phyloP scores from a whole-genome alignment of 2,797 vertebrate genomes.

The Tapirus indicus region DNA sequence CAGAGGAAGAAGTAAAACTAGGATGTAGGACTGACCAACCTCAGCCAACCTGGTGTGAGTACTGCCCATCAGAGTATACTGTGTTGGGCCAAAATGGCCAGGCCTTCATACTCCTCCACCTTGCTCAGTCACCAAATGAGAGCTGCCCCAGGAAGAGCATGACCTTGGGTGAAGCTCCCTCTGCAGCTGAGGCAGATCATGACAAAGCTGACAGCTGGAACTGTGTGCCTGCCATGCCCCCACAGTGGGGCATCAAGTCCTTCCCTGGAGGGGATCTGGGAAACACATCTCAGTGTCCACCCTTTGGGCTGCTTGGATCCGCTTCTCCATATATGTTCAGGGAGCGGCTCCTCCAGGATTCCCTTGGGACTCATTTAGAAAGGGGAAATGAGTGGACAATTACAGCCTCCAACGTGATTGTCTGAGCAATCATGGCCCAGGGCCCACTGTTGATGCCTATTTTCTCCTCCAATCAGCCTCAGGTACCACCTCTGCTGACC shows the following conservation, averaged over 20 bases:
- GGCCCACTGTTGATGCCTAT: not conserved
- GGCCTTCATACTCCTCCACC: not conserved
- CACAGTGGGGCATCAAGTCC: not conserved
- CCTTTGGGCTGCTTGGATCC: not conserved
- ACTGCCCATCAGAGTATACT: rapidly evolving
- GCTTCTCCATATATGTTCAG: not conserved
- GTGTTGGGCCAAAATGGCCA: not conserved
- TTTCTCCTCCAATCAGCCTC: not conserved
- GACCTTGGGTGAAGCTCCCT: rapidly evolving
- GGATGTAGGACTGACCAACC: rapidly evolving
- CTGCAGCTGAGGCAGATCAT: not conserved
- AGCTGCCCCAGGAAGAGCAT: not conserved
- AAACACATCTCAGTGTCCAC: rapidly evolving
- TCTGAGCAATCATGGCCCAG: not conserved
- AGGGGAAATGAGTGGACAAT: not conserved
- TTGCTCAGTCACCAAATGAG: not conserved
- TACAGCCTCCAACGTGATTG: rapidly evolving
- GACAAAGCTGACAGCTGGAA: rapidly evolving
- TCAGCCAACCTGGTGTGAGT: rapidly evolving
- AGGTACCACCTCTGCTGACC: not conserved
- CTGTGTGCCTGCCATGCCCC: rapidly evolving
- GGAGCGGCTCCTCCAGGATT: not conserved
- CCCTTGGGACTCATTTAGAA: not conserved
- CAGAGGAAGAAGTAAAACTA: not conserved
- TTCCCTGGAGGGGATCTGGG: not conserved